phyloP scores from a whole-genome alignment of 2,113 vertebrate species.

The Mastomys coucha region DNA sequence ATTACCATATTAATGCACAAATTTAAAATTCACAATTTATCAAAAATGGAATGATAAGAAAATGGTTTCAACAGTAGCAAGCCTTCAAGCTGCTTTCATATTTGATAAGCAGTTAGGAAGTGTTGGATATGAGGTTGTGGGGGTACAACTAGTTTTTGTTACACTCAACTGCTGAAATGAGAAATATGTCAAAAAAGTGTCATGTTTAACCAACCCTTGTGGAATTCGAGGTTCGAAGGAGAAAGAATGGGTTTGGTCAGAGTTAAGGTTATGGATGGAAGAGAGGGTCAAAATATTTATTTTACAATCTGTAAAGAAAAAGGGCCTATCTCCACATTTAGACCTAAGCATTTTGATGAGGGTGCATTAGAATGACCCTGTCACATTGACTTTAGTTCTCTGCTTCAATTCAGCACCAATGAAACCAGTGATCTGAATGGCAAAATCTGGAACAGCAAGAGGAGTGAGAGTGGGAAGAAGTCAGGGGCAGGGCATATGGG shows the following conservation, averaged over 20 bases:
- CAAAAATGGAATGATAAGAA: conserved; percentile 68
- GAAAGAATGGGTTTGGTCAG: not conserved
- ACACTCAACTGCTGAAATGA: conserved; percentile 22
- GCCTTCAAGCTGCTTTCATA: conserved; percentile 21
- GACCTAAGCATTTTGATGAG: not conserved
- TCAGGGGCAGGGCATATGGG: not conserved
- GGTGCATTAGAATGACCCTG: not conserved
- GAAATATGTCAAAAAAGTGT: not conserved
- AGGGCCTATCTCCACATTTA: not conserved
- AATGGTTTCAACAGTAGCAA: conserved; percentile 55
- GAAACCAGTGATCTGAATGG: not conserved
- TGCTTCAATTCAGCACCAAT: not conserved
- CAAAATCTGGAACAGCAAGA: not conserved
- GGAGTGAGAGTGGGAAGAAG: not conserved
- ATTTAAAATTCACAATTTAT: conserved; percentile 69
- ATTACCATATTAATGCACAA: conserved; percentile 76
- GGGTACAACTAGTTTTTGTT: not conserved
- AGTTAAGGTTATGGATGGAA: not conserved
- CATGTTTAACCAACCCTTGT: not conserved
- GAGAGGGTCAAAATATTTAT: not conserved
- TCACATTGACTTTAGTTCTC: not conserved
- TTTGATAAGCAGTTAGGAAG: conserved; percentile 39
- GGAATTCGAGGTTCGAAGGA: not conserved
- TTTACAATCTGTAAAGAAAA: not conserved
- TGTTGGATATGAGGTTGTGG: not conserved